Evolutionary conservation across 2,113 vertebrate genomes (phyloP), one percentile per base, ranked within the genome.

Genomic region (Malaclemys terrapin): DNA sequence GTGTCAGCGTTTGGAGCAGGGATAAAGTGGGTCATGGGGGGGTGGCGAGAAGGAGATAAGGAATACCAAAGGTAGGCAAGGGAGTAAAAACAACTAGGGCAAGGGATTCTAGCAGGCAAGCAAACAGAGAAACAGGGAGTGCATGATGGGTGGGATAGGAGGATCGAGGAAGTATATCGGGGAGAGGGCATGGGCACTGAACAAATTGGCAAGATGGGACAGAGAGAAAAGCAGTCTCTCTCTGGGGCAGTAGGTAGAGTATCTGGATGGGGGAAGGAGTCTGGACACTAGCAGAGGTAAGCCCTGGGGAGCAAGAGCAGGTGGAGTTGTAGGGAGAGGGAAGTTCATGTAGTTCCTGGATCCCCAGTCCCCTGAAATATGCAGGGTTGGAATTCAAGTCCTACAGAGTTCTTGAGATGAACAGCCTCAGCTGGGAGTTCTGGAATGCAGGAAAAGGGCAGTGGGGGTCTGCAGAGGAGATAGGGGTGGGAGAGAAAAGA

Each of bases 381-480:
- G 57, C 57, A 80, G 85, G 13, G 24, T 72, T 35, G 80, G 22
- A 90, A 38, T 89, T 76, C 80, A 50, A 17, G 35, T 69, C 65
- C 35, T 29, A 29, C 65, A 69, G 65, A 75, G 76, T 65, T 27
- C 13, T 35, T 16, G 62, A 88, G 45, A 86, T 10, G 17, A 90
- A 86, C 9, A 72, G 24, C 22, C 54, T 56, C 3, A 56, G 62
- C 31, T 31, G 62, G 31, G 31, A 65, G 62, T 65, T 65, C 14
- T 13, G 16, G 62, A 65, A 31, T 65, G 62, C 59, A 35, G 13
- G 29, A 35, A 35, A 62, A 16, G 59, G 29, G 29, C 13, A 6
- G 31, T 62, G 59, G 42, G 42, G 6, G 69, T 0, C 1, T 12
- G 59, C 2, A 1, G 0, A 87, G 53, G 42, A 24, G 35, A 62